phyloP scores from a whole-genome alignment of 2,113 vertebrate genomes.

The Thinocorus orbignyianus region DNA sequence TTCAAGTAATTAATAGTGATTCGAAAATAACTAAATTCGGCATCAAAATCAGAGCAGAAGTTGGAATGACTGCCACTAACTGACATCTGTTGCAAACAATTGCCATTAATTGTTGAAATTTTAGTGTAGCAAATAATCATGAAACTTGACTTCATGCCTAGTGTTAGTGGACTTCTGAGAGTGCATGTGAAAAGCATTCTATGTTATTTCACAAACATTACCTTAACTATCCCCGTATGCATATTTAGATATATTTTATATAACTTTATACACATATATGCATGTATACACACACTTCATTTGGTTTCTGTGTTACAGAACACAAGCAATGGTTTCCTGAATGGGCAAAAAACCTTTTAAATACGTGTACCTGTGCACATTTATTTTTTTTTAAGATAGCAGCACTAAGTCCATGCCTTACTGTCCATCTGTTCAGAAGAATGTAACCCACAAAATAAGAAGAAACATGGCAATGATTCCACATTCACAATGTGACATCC shows the following conservation, averaged over 20 bases:
- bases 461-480: slow-evolving; percentile 40
- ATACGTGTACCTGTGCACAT: slow-evolving; percentile 75
- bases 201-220: slow-evolving; percentile 72
- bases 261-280: slow-evolving; percentile 77
- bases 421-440: slow-evolving; percentile 46
- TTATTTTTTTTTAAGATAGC: slow-evolving; percentile 61
- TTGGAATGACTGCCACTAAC: slow-evolving; percentile 52
- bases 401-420: slow-evolving; percentile 74
- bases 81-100: slow-evolving; percentile 40
- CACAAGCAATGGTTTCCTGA: slow-evolving; percentile 74
- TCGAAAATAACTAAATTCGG: slow-evolving; percentile 63
- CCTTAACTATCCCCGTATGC: slow-evolving; percentile 71
- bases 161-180: slow-evolving; percentile 54
- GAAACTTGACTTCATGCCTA: slow-evolving; percentile 49
- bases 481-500: slow-evolving; percentile 36
- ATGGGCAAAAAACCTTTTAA: slow-evolving; percentile 59
- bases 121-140: slow-evolving; percentile 49
- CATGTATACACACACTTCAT: slow-evolving; percentile 76
- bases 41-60: slow-evolving; percentile 67
- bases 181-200: slow-evolving; percentile 63
- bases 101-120: slow-evolving; percentile 23
- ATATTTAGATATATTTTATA: slow-evolving; percentile 76
- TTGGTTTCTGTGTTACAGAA: slow-evolving; percentile 77
- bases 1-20: slow-evolving; percentile 69
- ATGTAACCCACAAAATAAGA: slow-evolving; percentile 18